These are phyloP conservation scores for Rhinogobio ventralis DNA, from an alignment of 2,797 vertebrate genomes.

Conservation along the genomic window DNA sequence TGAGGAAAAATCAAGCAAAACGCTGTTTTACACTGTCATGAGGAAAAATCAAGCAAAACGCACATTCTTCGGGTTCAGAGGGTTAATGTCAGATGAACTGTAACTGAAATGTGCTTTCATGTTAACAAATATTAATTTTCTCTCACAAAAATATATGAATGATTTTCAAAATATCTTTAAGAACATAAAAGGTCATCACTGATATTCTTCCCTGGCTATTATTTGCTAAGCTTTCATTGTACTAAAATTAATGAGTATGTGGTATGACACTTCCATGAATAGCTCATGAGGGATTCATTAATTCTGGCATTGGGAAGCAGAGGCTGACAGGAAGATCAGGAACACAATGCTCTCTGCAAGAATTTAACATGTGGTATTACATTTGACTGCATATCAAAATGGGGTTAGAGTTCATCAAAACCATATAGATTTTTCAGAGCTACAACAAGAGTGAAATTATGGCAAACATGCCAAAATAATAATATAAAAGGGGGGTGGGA, in stretches of 20 bases:
- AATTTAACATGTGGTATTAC: constrained; percentile 61
- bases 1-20: too few species aligned
- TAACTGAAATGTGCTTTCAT: neutral
- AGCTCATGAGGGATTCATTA: constrained; percentile 62
- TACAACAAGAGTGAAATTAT: constrained; percentile 4
- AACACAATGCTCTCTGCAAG: constrained; percentile 53
- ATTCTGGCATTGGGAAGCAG: constrained; percentile 3
- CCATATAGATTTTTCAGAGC: neutral
- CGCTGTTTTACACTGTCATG: too few species aligned
- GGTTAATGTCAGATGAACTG: neutral
- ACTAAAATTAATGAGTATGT: constrained; percentile 57
- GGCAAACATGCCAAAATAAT: neutral
- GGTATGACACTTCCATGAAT: constrained; percentile 43
- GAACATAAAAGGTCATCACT: neutral
- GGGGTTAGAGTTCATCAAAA: constrained; percentile 39
- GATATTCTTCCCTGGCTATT: constrained; percentile 17
- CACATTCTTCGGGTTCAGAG: too few species aligned
- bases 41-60: too few species aligned
- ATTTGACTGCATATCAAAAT: constrained; percentile 27
- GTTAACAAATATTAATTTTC: neutral
- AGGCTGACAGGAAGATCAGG: constrained; percentile 40
- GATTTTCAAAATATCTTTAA: constrained; percentile 7
- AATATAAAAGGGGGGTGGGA: too few species aligned
- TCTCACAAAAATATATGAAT: neutral
- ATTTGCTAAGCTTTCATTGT: constrained; percentile 25